Base-by-base conservation (phyloP, 2,113 vertebrate species). In the Poecile atricapillus region DNA sequence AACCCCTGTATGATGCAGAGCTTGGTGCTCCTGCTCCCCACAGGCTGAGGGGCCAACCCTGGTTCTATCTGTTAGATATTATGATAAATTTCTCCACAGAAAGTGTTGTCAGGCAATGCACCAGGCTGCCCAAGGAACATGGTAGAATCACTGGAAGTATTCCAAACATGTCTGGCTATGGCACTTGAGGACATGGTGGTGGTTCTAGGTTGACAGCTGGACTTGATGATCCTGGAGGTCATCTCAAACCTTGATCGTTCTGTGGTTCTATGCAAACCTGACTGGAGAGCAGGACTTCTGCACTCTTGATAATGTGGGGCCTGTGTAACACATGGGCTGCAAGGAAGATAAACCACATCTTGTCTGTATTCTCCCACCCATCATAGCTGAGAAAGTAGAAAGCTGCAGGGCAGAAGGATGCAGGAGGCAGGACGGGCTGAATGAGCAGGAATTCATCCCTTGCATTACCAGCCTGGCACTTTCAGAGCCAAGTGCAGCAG, bases 301-400 rank as follows among this genome's bases (percentile, higher is more conserved):
- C 43, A 21, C 4, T 1, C 24, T 8, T 25, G 43, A 6, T 16
- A 33, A 73, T 0, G 23, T 27, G 56, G 59, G 60, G n/a, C 5
- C 1, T 0, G 24, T 52, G 44, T 12, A 52, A 74, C 53, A 25
- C 27, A 19, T 0, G 3, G 47, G 47, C 33, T 70, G 23, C 56
- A 35, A 24, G 30, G 14, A 74, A 24, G 14, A 69, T 5, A 41
- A 60, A 15, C 25, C 37, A n/a, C 43, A 19, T 6, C 47, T 44
- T 33, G 17, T 43, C 63, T 55, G 14, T 10, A 1, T 87, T 89
- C 22, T 39, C 49, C 31, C 5, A 2, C 31, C 31, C 30, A 0
- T 10, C 9, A 4, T 0, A 49, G 67, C 25, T 41, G 53, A 77
- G 19, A 39, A 49, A 77, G 33, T 3, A 8, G 58, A 62, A 79